Conservation (phyloP, 1,140 invertebrate species). For the Amyelois transitella region DNA sequence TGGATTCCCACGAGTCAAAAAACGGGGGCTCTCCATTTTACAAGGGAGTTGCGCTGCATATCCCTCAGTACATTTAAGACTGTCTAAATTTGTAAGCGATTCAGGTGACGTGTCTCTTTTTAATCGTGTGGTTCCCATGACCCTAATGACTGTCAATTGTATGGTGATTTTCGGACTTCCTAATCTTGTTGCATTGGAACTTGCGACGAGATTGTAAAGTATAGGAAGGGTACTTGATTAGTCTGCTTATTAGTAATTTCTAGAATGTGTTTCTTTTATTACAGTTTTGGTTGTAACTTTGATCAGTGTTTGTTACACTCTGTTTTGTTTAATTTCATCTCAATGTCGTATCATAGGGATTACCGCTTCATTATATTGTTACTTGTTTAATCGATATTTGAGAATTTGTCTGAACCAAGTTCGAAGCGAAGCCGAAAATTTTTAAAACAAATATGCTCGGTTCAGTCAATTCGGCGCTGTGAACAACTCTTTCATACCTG, state of each 20-base stretch:
- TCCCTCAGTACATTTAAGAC: slow-evolving; percentile 28
- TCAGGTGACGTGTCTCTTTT: slow-evolving; percentile 32
- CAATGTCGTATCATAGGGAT: no score
- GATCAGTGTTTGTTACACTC: no score
- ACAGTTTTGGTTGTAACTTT: no score
- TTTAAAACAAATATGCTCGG: background rate
- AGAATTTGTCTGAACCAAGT: no score
- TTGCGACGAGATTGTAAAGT: no score
- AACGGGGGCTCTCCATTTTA: slow-evolving; percentile 40
- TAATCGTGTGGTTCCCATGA: slow-evolving; percentile 35
- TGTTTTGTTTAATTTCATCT: no score
- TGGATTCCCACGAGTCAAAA: slow-evolving; percentile 52
- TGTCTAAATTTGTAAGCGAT: slow-evolving; percentile 40
- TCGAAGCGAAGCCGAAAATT: background rate
- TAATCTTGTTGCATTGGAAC: background rate
- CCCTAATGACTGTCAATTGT: slow-evolving; percentile 7
- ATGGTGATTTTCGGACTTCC: background rate
- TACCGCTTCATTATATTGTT: no score
- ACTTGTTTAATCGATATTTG: no score
- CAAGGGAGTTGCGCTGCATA: slow-evolving; percentile 39
- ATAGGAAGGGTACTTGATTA: no score
- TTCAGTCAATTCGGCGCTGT: background rate
- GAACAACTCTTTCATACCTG: slow-evolving; percentile 12
- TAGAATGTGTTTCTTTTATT: no score
- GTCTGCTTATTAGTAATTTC: no score